Evolutionary conservation across 2,113 vertebrate genomes (phyloP), one percentile per base, ranked within the genome.

Genomic region (Boleophthalmus pectinirostris): DNA sequence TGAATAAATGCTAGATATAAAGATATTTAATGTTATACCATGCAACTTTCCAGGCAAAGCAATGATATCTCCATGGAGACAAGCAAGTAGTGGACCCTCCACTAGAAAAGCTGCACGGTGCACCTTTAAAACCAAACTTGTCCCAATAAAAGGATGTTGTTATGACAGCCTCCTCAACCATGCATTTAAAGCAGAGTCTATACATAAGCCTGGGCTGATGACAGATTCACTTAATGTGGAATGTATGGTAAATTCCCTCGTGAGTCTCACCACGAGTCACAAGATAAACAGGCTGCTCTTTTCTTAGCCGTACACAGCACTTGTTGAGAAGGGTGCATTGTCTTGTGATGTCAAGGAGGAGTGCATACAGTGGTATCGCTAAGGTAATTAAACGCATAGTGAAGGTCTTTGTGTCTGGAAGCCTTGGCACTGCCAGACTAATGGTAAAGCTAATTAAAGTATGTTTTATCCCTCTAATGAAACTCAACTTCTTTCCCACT

Each of bases 361-460:
- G 80, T 80, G 66, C 84, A 85, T 82, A 79, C 80, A 79, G 71
- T 77, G 74, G 68, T 85, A 87, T 87, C 89, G 87, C 84, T 65
- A 73, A 89, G 87, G 88, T 90, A 92, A 90, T 92, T 90, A 90
- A 89, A 82, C 61, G 74, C 72, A 89, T 90, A 81, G 84, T 85
- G 87, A 90, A 88, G 88, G 89, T 89, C 88, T 80, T 74, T 82
- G 81, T 90, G 88, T 85, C 83, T 84, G 69, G 72, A 87, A 80
- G 74, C 47, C 77, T 87, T 85, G 87, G 87, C 82, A 87, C 82
- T 75, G 60, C 70, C 65, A 77, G 80, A 85, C 84, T 90, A 90
- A 88, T 90, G 80, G 85, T 85, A 84, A 81, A 87, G 87, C 89
- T 90, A 90, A 92, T 90, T 90, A 92, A 88, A 89, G 84, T 80